Evolutionary conservation across 1,140 invertebrate species (phyloP).

Genomic region (Drosophila obscura): DNA sequence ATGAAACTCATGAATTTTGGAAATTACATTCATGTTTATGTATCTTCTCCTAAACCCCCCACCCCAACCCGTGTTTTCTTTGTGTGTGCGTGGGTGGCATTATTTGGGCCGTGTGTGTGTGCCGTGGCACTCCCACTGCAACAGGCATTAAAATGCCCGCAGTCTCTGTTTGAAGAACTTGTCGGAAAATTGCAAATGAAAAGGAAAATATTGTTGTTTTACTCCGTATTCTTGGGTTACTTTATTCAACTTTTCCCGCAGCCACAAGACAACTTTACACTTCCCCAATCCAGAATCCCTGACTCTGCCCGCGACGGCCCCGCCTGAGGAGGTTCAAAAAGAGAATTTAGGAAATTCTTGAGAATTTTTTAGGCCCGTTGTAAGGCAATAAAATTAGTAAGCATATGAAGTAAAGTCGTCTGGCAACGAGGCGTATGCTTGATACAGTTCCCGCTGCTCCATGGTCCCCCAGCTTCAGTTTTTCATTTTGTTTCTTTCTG

Average conservation of each 20-base stretch:
- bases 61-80: background rate
- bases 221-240: conserved; percentile 14
- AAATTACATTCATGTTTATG: conserved; percentile 65
- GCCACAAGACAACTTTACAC: conserved; percentile 41
- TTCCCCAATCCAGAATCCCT: background rate
- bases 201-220: conserved; percentile 48
- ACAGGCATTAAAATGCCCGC: conserved; percentile 65
- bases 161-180: conserved; percentile 44
- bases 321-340: conserved; percentile 34
- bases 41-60: too few species aligned
- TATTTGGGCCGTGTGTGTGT: conserved; percentile 27
- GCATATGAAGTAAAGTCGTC: conserved; percentile 62
- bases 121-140: conserved; percentile 27
- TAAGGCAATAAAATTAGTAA: conserved; percentile 60
- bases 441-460: conserved; percentile 39
- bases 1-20: conserved; percentile 49
- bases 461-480: conserved; percentile 16
- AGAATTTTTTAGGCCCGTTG: conserved; percentile 48
- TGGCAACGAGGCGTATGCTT: conserved; percentile 52
- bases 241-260: conserved; percentile 36
- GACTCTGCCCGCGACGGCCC: background rate
- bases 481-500: background rate
- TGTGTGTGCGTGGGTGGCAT: conserved; percentile 23
- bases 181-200: conserved; percentile 67
- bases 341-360: conserved; percentile 8